Evolutionary conservation across 2,888 invertebrate genomes (phyloP).

Genomic region (Amiota communis): DNA sequence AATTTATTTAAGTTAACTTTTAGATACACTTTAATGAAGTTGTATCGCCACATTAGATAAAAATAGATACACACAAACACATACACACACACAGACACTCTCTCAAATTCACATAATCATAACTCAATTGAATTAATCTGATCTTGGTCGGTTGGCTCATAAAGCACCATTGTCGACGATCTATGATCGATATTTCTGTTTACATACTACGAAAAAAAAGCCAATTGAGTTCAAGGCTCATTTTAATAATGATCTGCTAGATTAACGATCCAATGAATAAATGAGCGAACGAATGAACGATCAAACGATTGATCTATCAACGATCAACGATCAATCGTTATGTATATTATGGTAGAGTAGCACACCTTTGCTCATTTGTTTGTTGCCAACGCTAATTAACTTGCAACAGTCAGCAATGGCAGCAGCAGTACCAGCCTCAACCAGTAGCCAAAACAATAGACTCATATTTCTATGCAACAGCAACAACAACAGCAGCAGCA

Average conservation of each 20-base stretch:
- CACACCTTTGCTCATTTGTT: constrained; percentile 18
- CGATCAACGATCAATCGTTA: constrained; percentile 1
- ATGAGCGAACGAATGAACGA: neutral
- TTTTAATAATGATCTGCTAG: constrained; percentile 20
- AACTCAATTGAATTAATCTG: too few species aligned
- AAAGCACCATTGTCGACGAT: neutral
- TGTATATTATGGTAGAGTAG: neutral
- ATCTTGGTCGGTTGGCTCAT: too few species aligned
- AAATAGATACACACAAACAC: too few species aligned
- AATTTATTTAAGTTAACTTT: too few species aligned
- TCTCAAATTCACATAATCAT: too few species aligned
- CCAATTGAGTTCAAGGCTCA: constrained; percentile 25
- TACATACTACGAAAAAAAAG: neutral
- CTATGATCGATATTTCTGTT: constrained; percentile 18
- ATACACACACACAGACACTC: too few species aligned
- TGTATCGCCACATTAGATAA: too few species aligned
- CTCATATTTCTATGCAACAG: neutral
- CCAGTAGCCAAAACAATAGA: constrained; percentile 26
- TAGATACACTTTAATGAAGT: too few species aligned
- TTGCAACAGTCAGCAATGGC: neutral
- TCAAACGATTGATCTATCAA: constrained; percentile 1
- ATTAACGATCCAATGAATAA: neutral
- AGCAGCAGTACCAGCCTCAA: constrained; percentile 2
- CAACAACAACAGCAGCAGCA: neutral
- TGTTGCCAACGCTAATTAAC: constrained; percentile 21